These are phyloP conservation scores for Pseudopleuronectes americanus DNA, from an alignment of 2,797 vertebrate genomes.

Conservation along the genomic window DNA sequence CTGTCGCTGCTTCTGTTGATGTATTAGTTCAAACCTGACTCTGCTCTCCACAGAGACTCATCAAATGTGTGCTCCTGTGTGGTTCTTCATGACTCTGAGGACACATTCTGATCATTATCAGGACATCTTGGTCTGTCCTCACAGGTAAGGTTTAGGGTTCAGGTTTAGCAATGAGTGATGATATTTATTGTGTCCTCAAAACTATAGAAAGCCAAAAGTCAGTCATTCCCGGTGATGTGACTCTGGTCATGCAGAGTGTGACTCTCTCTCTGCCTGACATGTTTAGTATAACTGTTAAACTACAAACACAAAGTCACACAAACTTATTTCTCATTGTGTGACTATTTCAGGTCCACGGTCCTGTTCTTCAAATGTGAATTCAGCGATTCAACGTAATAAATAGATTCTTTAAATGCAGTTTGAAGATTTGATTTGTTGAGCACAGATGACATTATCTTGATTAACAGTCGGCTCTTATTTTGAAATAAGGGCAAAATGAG, in stretches of 20 bases:
- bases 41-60: conserved; percentile 14
- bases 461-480: not conserved
- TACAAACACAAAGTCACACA: conserved; percentile 19
- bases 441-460: not conserved
- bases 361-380: not conserved
- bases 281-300: not conserved
- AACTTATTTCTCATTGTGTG: conserved; percentile 18
- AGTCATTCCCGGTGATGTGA: too few relatives aligned
- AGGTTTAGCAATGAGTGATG: too few relatives aligned
- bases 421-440: not conserved
- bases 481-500: not conserved
- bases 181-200: not conserved
- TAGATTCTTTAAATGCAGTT: not conserved
- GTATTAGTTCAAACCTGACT: conserved; percentile 5
- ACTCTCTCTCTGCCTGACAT: conserved; percentile 1
- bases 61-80: not conserved
- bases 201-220: not conserved
- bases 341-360: not conserved
- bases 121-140: too few relatives aligned
- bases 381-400: not conserved
- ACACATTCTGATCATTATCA: too few relatives aligned
- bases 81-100: not conserved
- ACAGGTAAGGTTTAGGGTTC: too few relatives aligned
- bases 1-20: not conserved
- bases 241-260: too few relatives aligned